These are phyloP conservation scores for Acrobasis suavella DNA, from an alignment of 2,888 invertebrate genomes.

Conservation along the genomic window DNA sequence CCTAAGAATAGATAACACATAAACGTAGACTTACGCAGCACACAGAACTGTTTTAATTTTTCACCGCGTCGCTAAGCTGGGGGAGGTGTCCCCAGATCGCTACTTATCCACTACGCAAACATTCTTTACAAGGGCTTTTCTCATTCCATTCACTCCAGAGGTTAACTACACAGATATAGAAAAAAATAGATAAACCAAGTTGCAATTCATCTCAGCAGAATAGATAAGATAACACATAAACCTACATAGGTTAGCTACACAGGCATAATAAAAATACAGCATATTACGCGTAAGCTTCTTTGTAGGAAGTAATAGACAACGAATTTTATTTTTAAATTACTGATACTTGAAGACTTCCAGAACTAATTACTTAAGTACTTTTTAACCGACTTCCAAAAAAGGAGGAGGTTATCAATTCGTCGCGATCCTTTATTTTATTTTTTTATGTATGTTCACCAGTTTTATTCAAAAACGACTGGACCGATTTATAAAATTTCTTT, in stretches of 20 bases:
- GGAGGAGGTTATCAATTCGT: too few species aligned
- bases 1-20: not conserved
- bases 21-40: slow-evolving; percentile 38
- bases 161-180: slow-evolving; percentile 57
- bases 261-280: too few species aligned
- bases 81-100: slow-evolving; percentile 77
- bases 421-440: too few species aligned
- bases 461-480: too few species aligned
- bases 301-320: not conserved
- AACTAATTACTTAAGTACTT: too few species aligned
- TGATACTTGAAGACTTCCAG: too few species aligned
- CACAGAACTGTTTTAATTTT: slow-evolving; percentile 70
- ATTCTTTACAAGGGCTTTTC: slow-evolving; percentile 77
- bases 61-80: slow-evolving; percentile 45
- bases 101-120: slow-evolving; percentile 80
- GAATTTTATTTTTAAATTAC: too few species aligned
- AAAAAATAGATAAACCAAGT: not conserved
- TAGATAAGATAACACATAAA: too few species aligned
- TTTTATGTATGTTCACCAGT: too few species aligned
- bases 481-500: too few species aligned
- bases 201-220: not conserved
- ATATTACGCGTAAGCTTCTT: not conserved
- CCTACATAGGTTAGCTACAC: too few species aligned
- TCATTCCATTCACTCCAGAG: slow-evolving; percentile 77
- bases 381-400: too few species aligned